These are phyloP conservation scores for Tragelaphus strepsiceros DNA, from an alignment of 2,113 vertebrate genomes.

Conservation along the genomic window DNA sequence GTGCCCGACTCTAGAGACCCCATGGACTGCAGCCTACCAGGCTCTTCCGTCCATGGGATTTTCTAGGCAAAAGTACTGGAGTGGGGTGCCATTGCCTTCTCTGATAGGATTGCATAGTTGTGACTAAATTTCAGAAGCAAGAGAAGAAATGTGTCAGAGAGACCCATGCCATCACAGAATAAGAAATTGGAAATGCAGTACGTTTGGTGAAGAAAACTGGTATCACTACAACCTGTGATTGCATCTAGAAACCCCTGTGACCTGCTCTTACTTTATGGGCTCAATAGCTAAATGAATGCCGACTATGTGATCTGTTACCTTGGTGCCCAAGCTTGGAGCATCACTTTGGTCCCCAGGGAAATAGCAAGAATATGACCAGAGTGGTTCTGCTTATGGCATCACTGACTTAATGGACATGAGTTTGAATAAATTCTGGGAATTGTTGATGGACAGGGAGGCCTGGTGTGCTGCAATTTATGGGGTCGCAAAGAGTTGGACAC, in stretches of 20 bases:
- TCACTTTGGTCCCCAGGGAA: background rate
- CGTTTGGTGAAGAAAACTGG: background rate
- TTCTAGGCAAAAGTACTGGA: too few relatives aligned
- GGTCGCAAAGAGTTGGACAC: background rate
- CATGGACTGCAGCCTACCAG: too few relatives aligned
- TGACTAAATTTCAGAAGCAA: background rate
- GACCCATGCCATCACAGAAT: background rate
- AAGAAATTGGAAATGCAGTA: too few relatives aligned
- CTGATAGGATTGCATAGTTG: too few relatives aligned
- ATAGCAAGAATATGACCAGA: background rate
- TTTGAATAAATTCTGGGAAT: background rate
- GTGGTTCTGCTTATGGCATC: background rate
- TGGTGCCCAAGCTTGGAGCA: background rate
- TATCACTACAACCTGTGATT: background rate
- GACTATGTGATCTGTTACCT: rapidly evolving
- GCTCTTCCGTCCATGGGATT: too few relatives aligned
- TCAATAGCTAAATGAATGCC: background rate
- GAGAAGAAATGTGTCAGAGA: background rate
- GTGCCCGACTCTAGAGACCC: too few relatives aligned
- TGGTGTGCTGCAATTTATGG: background rate
- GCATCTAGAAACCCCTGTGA: background rate
- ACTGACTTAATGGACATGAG: background rate
- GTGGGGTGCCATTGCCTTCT: too few relatives aligned
- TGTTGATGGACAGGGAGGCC: background rate
- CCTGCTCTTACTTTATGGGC: background rate